Conservation (phyloP, 2,797 vertebrate species). For the Hypotaenidia okinawae region DNA sequence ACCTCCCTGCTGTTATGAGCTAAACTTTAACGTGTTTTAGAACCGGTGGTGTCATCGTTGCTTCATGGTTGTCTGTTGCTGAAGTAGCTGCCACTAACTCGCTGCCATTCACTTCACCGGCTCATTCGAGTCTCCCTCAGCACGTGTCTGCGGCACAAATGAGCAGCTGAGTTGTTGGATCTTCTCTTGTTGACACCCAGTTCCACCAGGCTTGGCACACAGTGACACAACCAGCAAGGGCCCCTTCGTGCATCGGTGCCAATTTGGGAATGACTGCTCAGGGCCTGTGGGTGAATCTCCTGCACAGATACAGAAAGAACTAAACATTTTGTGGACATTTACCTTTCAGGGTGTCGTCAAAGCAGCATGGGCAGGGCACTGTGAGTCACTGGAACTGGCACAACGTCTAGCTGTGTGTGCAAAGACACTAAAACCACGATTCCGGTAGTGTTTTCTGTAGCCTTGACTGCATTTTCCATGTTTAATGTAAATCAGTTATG, state of each 20-base stretch:
- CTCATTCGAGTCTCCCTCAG: background rate
- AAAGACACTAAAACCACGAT: too few species aligned
- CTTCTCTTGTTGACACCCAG: fast-evolving
- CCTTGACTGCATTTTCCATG: background rate
- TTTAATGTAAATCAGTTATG: background rate
- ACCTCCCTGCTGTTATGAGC: fast-evolving
- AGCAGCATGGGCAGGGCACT: background rate
- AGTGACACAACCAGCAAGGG: background rate
- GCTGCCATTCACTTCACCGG: background rate
- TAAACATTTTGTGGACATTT: background rate
- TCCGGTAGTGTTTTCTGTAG: background rate
- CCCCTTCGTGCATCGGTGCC: fast-evolving
- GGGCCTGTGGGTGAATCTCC: background rate
- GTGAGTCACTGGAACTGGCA: background rate
- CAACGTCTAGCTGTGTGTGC: background rate
- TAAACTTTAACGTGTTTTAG: background rate
- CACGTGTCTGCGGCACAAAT: fast-evolving
- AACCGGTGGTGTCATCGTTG: background rate
- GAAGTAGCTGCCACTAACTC: background rate
- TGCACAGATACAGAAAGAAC: background rate
- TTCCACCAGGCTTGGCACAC: background rate
- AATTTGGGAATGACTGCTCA: background rate
- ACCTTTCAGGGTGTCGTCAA: background rate
- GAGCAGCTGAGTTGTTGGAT: fast-evolving
- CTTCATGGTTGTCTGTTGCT: background rate